phyloP scores from a whole-genome alignment of 2,113 vertebrate species.

The Connochaetes taurinus region DNA sequence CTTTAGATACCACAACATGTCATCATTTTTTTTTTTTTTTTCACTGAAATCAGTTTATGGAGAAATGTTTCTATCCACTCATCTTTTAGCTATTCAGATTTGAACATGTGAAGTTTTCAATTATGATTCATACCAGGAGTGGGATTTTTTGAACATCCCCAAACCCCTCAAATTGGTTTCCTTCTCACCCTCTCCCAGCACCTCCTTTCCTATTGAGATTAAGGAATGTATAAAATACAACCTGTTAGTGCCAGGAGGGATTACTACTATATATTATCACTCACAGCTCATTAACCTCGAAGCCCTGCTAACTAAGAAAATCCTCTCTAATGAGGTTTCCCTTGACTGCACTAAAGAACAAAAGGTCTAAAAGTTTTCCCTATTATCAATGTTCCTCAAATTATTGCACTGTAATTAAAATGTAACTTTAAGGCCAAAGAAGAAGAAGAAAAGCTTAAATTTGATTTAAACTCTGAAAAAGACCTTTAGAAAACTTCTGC shows the following conservation, averaged over 20 bases:
- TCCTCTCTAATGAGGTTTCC: constrained; percentile 85
- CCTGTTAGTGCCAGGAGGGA: constrained; percentile 81
- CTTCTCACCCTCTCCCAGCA: constrained; percentile 64
- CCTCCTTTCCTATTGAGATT: constrained; percentile 77
- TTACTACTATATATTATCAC: constrained; percentile 84
- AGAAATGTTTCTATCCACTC: neutral
- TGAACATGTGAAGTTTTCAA: constrained; percentile 15
- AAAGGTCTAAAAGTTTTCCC: constrained; percentile 85
- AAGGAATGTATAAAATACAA: constrained; percentile 83
- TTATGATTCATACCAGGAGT: constrained; percentile 18
- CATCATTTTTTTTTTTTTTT: neutral
- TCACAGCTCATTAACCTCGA: constrained; percentile 84
- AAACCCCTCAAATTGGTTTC: constrained; percentile 70
- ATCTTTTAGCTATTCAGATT: neutral
- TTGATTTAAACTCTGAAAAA: constrained; percentile 62
- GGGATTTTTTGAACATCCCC: constrained; percentile 61
- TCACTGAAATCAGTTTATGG: neutral
- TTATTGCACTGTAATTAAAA: constrained; percentile 84
- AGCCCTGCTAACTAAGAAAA: constrained; percentile 87
- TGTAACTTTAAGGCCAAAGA: constrained; percentile 75
- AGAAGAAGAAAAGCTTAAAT: constrained; percentile 59
- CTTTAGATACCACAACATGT: neutral
- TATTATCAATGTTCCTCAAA: constrained; percentile 78
- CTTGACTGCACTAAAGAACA: constrained; percentile 82
- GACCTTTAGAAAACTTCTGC: constrained; percentile 33